phyloP scores from a whole-genome alignment of 2,113 vertebrate genomes.

The Megatriorchis doriae region DNA sequence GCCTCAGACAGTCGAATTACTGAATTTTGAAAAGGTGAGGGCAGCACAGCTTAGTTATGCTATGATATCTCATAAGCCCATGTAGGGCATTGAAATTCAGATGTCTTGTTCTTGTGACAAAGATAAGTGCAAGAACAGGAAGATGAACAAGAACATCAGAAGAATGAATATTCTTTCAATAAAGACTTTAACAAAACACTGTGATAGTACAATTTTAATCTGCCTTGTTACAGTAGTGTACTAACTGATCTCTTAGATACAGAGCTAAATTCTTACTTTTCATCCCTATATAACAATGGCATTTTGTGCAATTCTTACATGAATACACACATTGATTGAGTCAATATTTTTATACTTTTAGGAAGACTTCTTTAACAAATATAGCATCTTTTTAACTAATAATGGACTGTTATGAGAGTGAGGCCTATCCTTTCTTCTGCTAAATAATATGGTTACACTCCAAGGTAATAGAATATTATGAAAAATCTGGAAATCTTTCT shows the following conservation, averaged over 20 bases:
- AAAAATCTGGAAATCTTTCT: not conserved
- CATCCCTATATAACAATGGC: not conserved
- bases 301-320: not conserved
- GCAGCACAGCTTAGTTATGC: not conserved
- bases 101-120: not conserved
- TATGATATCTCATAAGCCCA: not conserved
- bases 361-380: not conserved
- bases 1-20: not conserved
- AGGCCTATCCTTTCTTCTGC: not conserved
- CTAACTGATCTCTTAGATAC: not conserved
- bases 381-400: not conserved
- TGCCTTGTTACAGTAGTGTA: not conserved
- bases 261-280: not conserved
- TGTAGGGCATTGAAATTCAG: not conserved
- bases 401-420: not conserved
- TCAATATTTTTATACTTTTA: not conserved
- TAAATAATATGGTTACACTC: not conserved
- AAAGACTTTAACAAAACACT: not conserved
- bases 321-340: not conserved
- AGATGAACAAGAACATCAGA: not conserved
- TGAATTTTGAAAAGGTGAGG: constrained; percentile 46
- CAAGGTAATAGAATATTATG: not conserved
- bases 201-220: not conserved
- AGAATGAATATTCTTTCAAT: not conserved
- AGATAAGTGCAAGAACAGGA: not conserved